A percentile compares a stretch with the other conserved stretches of the same genome.
These are phyloP conservation scores for Hymenopus coronatus DNA, from an alignment of 2,888 invertebrate genomes.

Conservation along the genomic window DNA sequence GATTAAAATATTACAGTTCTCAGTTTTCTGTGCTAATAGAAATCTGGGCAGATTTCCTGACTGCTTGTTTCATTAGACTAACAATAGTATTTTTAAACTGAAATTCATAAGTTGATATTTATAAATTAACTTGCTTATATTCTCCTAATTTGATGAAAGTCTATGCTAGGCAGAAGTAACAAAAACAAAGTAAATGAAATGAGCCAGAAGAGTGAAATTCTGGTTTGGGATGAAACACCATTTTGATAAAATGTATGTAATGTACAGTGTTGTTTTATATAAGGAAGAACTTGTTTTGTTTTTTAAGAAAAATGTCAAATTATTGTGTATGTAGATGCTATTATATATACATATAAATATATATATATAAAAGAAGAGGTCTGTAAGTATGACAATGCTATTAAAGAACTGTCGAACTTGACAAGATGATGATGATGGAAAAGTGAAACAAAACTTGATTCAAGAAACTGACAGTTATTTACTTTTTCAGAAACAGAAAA, in stretches of 20 bases:
- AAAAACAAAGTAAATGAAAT: background rate
- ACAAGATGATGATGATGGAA: background rate
- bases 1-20: background rate
- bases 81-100: background rate
- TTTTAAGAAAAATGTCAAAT: constrained; percentile 14
- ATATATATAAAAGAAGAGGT: background rate
- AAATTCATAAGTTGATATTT: background rate
- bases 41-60: background rate
- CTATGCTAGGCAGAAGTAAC: background rate
- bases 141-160: background rate
- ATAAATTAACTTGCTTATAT: background rate
- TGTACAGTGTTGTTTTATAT: constrained; percentile 12
- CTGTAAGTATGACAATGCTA: background rate
- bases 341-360: constrained; percentile 2
- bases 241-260: constrained; percentile 11
- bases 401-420: background rate
- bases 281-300: constrained; percentile 16
- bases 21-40: background rate
- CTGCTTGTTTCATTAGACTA: background rate
- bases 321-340: constrained; percentile 16
- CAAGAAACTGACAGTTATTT: background rate
- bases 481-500: constrained; percentile 10
- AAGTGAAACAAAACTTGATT: background rate
- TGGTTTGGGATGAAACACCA: constrained; percentile 4
- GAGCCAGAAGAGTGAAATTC: background rate